Evolutionary conservation across 2,888 invertebrate genomes (phyloP), one percentile per base, ranked within the genome.

Genomic region (Parnassius apollo): DNA sequence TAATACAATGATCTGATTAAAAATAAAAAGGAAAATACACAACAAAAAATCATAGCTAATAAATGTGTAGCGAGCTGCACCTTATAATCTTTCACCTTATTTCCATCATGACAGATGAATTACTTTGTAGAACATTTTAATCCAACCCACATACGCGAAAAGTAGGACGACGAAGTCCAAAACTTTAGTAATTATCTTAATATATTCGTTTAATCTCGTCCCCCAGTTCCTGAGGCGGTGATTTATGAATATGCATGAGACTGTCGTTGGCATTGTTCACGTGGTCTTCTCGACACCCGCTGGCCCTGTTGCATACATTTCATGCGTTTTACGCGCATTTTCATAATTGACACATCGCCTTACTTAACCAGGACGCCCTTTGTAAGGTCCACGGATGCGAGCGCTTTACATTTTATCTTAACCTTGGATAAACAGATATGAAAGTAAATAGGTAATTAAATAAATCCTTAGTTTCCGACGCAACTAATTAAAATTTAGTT

Each of bases 271-370:
- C 68, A 75, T 76, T 76, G 76, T 76, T 72, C 68, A 71, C 60
- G 58, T 64, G 66, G 62, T 66, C 68, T 66, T 70, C 63, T 11
- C 65, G 64, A 61, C 65, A 55, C 66, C 61, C 55, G 60, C 61
- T 71, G 78, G 63, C 80, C 82, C 75, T 75, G 64, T 78, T 82
- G 76, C 83, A 84, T 79, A 80, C 59, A 76, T 77, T 77, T 77
- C 77, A 78, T 75, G 76, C 74, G 65, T 70, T 72, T 78, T 69
- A 74, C 66, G 66, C 75, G 50, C 66, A 83, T 83, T 83, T 71
- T 55, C 83, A 83, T 83, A 82, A 82, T 80, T 76, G 77, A 72
- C 71, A 72, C 71, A 75, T 72, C 69, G 71, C 69, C 66, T 72
- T 66, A 69, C 68, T 72, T 70, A 70, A 74, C 68, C 67, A 65